Conservation (phyloP, 2,888 invertebrate species). For the Embidobia sp. region DNA sequence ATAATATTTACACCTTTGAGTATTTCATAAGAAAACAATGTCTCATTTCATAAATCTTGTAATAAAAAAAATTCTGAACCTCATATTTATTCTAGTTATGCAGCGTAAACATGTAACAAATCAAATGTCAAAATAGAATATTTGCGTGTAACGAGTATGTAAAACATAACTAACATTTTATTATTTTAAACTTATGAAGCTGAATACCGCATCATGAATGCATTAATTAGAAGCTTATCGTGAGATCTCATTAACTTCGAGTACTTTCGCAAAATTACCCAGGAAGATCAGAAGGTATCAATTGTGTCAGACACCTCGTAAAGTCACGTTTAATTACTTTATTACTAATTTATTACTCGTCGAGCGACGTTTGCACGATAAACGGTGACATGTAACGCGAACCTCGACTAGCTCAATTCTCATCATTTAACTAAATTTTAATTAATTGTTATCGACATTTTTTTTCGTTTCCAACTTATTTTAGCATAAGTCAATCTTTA, state of each 20-base stretch:
- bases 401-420: conserved; percentile 58
- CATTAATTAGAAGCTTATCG: conserved; percentile 71
- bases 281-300: conserved; percentile 71
- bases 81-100: too few species aligned
- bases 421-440: conserved; percentile 63
- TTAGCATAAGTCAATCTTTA: too few species aligned
- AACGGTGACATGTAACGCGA: conserved; percentile 67
- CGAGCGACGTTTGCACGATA: conserved; percentile 63
- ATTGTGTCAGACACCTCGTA: conserved; percentile 70
- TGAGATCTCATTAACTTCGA: conserved; percentile 73
- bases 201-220: conserved; percentile 56
- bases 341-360: conserved; percentile 69
- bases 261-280: conserved; percentile 73
- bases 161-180: conserved; percentile 16
- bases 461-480: too few species aligned
- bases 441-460: conserved; percentile 59
- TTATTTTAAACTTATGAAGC: conserved; percentile 54
- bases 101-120: too few species aligned
- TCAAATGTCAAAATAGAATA: too few species aligned
- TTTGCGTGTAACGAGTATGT: conserved; percentile 24
- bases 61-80: too few species aligned
- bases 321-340: conserved; percentile 70
- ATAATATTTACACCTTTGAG: too few species aligned
- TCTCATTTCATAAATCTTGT: too few species aligned
- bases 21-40: conserved; percentile 3